Percentiles rank a stretch among this genome's conserved stretches.
Evolutionary conservation across 2,888 invertebrate species (phyloP).

Genomic region (Drosophila lacicola): DNA sequence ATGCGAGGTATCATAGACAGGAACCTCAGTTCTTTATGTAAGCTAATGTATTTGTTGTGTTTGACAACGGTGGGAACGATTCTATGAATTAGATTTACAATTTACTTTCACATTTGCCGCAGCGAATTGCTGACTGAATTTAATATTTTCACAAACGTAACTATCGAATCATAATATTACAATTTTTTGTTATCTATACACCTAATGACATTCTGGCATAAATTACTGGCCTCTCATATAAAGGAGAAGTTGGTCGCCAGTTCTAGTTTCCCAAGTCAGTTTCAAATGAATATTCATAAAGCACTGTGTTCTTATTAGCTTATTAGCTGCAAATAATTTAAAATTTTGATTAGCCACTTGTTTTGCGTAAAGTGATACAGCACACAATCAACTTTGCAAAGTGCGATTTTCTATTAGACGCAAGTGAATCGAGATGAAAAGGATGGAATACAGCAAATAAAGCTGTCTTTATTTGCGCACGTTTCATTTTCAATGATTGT

Average conservation of each 20-base stretch:
- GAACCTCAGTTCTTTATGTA: not conserved
- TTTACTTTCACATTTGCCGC: not conserved
- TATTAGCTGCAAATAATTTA: slow-evolving; percentile 51
- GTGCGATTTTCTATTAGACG: not conserved
- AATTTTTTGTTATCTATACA: slow-evolving; percentile 52
- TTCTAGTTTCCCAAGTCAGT: slow-evolving; percentile 53
- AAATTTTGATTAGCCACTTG: slow-evolving; percentile 7
- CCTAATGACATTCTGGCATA: slow-evolving; percentile 54
- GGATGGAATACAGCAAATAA: not conserved
- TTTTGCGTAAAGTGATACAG: slow-evolving; percentile 8
- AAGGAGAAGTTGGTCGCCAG: slow-evolving; percentile 43
- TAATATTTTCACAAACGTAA: slow-evolving; percentile 27
- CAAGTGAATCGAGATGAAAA: not conserved
- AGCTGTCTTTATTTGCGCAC: not conserved
- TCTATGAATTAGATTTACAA: not conserved
- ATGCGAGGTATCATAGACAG: too few relatives aligned
- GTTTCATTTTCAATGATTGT: not conserved
- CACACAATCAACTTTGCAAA: slow-evolving; percentile 12
- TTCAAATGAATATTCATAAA: slow-evolving; percentile 62
- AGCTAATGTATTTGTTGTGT: slow-evolving; percentile 5
- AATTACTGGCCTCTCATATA: slow-evolving; percentile 39
- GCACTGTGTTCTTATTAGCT: slow-evolving; percentile 38
- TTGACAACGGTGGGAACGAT: slow-evolving; percentile 19
- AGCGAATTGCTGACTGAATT: slow-evolving; percentile 15
- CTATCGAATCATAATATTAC: slow-evolving; percentile 22